Evolutionary conservation across 2,113 vertebrate genomes (phyloP), one percentile per base, ranked within the genome.

Genomic region (Grus americana): DNA sequence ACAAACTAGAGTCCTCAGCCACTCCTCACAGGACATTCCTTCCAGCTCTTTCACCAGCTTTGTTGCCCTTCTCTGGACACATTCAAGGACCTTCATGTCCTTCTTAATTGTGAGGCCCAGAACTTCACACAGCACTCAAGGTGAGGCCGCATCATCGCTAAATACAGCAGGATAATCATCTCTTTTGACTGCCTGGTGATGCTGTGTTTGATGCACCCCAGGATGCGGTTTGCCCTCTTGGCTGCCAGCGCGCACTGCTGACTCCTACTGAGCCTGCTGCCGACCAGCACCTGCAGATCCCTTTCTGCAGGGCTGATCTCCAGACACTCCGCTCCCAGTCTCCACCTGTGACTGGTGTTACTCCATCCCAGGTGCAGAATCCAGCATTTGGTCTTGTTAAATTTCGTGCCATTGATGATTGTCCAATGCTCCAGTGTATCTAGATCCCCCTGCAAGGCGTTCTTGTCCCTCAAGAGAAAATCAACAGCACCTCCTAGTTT

Each of bases 271-370:
- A 80, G 4, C 15, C 32, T 54, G 44, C 9, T n/a, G 30, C 10
- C 0, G 0, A 4, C 18, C 32, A 34, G 17, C 5, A 38, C 9
- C 4, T 3, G 5, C 72, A 52, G 9, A 65, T 19, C 32, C 24
- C 7, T 18, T 24, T 40, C 49, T 65, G 8, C 15, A 88, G 3
- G 34, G 27, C 18, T 88, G 17, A 1, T 29, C 18, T 63, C 14
- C 21, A 73, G 30, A 4, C 10, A 16, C 30, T 42, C 15, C 3
- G 65, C 19, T 73, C 30, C 5, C 13, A 50, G 1, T 44, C 27
- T 36, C 8, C 32, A 11, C 30, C 36, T 58, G 16, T 18, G 7
- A 15, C 26, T 21, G 6, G 40, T 0, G 0, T 26, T 50, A 44
- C 26, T 44, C 11, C 9, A 8, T 46, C 14, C 10, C 18, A 32